Base-by-base conservation (phyloP, 1,140 invertebrate species). In the Bombus waltoni region DNA sequence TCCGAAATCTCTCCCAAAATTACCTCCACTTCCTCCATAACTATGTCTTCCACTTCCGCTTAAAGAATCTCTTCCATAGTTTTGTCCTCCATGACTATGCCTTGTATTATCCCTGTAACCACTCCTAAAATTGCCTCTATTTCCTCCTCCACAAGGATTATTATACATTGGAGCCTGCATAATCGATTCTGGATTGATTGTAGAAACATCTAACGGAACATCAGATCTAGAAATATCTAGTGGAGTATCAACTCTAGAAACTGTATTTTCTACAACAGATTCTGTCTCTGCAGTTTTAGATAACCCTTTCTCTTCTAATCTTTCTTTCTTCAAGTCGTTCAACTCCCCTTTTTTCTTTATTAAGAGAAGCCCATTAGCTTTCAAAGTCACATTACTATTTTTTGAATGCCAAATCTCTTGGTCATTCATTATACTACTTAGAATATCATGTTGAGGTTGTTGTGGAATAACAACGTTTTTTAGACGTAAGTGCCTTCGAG, bases 361-460 rank as follows among this genome's bases (percentile, higher is more conserved):
- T 42, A 95, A 85, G 22, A 97, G 78, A 25, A 95, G 94, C 1
- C 97, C 97, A 90, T 97, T 96, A 40, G 95, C 94, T 22, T 96
- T 95, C 0, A 97, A 93, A 1, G 95, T 96, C 8, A 97, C 94
- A 22, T 96, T 93, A 18, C 95, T 96, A 82, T 96, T 96, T 79
- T 96, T 97, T 2, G 97, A 97, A 91, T 97, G 97, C 92, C 98
- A 96, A n/a, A 97, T 94, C 82, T 97, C 96, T 94, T 98, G 98
- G 85, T 96, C 96, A 76, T 96, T 96, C 88, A 98, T 95, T 84
- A 98, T 98, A 86, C 95, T 97, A 18, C 96, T 97, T 2, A 98
- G 92, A 1, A 98, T 89, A 94, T 98, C 97, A 22, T 22, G 13
- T 73, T 79, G 68, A 3, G 86, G 38, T 53, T 81, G 75, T 35